Evolutionary conservation across 1,140 invertebrate species (phyloP).

Genomic region (Pantala flavescens): DNA sequence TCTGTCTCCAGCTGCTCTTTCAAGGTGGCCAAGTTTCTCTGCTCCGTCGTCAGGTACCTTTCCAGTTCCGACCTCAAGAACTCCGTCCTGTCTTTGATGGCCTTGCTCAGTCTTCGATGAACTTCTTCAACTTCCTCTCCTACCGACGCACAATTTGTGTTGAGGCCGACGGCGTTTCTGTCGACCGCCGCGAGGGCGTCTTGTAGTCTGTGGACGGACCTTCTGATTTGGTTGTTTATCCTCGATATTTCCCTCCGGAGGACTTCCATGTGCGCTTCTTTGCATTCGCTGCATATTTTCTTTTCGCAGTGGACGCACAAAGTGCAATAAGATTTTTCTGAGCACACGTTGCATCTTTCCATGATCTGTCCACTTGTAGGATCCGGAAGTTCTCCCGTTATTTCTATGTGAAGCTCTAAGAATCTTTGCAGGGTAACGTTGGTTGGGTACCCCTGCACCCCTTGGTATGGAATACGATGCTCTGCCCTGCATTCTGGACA

Average conservation of each 20-base stretch:
- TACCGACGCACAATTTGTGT: constrained; percentile 73
- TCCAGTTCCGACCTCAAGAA: constrained; percentile 80
- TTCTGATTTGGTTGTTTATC: constrained; percentile 79
- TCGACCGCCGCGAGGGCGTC: constrained; percentile 73
- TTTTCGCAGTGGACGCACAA: constrained; percentile 90
- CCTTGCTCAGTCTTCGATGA: constrained; percentile 76
- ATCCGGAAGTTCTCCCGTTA: constrained; percentile 81
- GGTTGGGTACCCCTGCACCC: constrained; percentile 88
- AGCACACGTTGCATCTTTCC: constrained; percentile 56
- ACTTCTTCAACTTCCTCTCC: constrained; percentile 89
- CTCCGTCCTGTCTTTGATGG: constrained; percentile 83
- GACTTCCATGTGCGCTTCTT: constrained; percentile 90
- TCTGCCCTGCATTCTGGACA: constrained; percentile 98
- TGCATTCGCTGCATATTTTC: constrained; percentile 81
- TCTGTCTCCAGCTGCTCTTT: constrained; percentile 89
- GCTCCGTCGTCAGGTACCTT: constrained; percentile 70
- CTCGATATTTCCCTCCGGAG: constrained; percentile 83
- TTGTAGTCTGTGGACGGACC: constrained; percentile 74
- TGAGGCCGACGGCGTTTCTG: constrained; percentile 71
- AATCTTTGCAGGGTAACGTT: constrained; percentile 94
- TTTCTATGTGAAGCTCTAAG: constrained; percentile 88
- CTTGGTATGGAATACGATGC: constrained; percentile 92
- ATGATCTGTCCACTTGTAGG: constrained; percentile 58
- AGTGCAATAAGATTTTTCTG: constrained; percentile 84
- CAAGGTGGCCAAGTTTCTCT: constrained; percentile 68